Conservation (phyloP, 2,113 vertebrate genomes). For the Crotalus helleri region DNA sequence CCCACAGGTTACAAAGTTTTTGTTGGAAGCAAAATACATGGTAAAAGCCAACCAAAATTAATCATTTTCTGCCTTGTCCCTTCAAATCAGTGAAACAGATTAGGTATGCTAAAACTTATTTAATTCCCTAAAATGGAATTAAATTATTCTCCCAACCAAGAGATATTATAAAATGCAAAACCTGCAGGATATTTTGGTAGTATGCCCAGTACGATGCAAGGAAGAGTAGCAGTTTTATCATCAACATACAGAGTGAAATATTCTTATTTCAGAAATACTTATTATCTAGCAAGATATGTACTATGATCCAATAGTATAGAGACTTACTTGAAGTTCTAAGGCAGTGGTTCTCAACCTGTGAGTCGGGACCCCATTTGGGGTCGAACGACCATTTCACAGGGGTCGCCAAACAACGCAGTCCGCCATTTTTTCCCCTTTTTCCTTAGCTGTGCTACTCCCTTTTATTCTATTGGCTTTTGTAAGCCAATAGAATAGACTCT, state of each 20-base stretch:
- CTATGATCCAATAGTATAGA: neutral
- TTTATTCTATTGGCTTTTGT: too few species aligned
- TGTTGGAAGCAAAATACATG: neutral
- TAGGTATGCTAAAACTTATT: neutral
- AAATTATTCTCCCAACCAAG: neutral
- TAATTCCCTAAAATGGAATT: neutral
- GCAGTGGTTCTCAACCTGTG: too few species aligned
- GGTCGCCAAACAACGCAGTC: too few species aligned
- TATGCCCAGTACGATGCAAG: too few species aligned
- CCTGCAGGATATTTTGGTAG: neutral
- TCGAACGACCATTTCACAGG: too few species aligned
- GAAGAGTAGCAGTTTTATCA: neutral
- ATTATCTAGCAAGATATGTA: neutral
- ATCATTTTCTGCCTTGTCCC: neutral
- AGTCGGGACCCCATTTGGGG: too few species aligned
- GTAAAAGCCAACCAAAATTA: neutral
- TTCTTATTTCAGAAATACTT: neutral
- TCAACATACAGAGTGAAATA: neutral
- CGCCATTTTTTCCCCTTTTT: too few species aligned
- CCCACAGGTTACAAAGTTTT: conserved; percentile 4
- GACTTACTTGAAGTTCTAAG: neutral
- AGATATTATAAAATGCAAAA: neutral
- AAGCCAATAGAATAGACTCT: too few species aligned
- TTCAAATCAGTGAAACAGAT: neutral
- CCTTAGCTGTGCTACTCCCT: too few species aligned